A percentile compares a stretch with the other conserved stretches of the same genome.
phyloP scores from a whole-genome alignment of 2,888 invertebrate genomes.

The Emmelina monodactyla region DNA sequence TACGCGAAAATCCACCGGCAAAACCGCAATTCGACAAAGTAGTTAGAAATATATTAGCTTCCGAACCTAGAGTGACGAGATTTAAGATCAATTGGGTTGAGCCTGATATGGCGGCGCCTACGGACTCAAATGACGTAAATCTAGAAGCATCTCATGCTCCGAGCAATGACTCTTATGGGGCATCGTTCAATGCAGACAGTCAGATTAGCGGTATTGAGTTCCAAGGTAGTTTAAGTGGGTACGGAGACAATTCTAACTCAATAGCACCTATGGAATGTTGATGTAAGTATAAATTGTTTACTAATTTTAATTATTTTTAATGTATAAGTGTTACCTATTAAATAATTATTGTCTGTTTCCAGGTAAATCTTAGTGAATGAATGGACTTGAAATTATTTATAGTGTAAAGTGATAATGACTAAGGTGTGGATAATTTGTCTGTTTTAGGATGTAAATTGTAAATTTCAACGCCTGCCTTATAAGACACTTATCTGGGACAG shows the following conservation, averaged over 20 bases:
- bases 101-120: slow-evolving; percentile 47
- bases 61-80: slow-evolving; percentile 90
- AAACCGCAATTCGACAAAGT: slow-evolving; percentile 95
- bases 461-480: too few species aligned
- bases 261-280: slow-evolving; percentile 71
- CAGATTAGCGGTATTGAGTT: slow-evolving; percentile 52
- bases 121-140: slow-evolving; percentile 43
- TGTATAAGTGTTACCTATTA: too few species aligned
- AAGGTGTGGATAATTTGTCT: too few species aligned
- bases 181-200: slow-evolving; percentile 49
- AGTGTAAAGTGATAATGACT: too few species aligned
- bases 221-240: slow-evolving; percentile 50
- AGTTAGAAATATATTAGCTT: slow-evolving; percentile 81
- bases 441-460: too few species aligned
- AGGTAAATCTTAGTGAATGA: too few species aligned
- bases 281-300: too few species aligned
- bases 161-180: slow-evolving; percentile 48
- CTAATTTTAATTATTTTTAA: too few species aligned
- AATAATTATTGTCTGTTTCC: too few species aligned
- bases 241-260: slow-evolving; percentile 70
- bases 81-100: slow-evolving; percentile 99
- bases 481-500: too few species aligned
- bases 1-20: slow-evolving; percentile 93
- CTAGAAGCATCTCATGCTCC: slow-evolving; percentile 40
- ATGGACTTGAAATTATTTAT: too few species aligned